Base-by-base conservation (phyloP, 2,113 vertebrate genomes). In the Erpornis zantholeuca region DNA sequence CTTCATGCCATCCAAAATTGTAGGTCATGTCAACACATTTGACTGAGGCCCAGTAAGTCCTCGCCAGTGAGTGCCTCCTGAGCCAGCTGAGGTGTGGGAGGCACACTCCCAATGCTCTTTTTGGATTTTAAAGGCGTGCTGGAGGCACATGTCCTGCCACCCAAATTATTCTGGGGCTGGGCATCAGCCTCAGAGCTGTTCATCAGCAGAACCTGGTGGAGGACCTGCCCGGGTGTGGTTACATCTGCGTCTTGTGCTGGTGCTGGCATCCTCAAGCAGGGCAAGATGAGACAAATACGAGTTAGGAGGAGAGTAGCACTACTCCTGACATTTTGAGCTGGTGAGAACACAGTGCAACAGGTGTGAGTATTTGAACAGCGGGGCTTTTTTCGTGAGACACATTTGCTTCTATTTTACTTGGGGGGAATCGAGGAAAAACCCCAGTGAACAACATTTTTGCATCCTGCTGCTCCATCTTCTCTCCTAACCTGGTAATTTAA, bases 401-500 rank as follows among this genome's bases (percentile, higher is more conserved):
- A 11, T 54, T 66, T 86, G 29, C 33, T 70, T 70, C 38, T 19
- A 9, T 77, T 77, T 80, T 76, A 29, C 9, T 18, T 18, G 17
- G 1, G 28, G 28, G 5, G 0, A 19, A 4, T 17, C 7, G 14
- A 16, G 61, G 4, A n/a, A 71, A 11, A 53, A 28, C 2, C 8
- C 20, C 47, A 82, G 27, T 33, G 59, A 79, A 42, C 33, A 44
- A 18, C n/a, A 53, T 59, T 93, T 38, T 90, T 91, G 38, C 80
- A 21, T 86, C 72, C 42, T 24, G 44, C 57, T 40, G 40, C 71
- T 95, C 49, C 59, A 50, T 91, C 57, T 56, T 53, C 57, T 86
- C 69, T 27, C 25, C 66, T 91, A 86, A 85, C 88, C 89, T 42
- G 56, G 33, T 69, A 76, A 94, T 93, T 95, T 91, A 90, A 56